phyloP scores from a whole-genome alignment of 2,888 invertebrate species.

The Heliconius sara region DNA sequence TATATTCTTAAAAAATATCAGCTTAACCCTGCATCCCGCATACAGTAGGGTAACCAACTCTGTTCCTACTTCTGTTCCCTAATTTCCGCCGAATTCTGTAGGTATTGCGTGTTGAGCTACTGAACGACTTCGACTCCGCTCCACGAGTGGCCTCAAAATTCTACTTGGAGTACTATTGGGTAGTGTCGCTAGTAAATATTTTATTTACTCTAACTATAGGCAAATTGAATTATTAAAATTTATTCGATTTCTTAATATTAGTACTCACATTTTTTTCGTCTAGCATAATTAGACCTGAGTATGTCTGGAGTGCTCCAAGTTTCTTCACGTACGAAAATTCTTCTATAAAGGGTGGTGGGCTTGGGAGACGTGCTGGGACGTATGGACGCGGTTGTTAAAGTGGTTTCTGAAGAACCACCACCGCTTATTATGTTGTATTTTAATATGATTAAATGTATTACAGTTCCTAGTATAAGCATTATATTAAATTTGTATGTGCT shows the following conservation, averaged over 20 bases:
- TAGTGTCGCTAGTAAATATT: no score
- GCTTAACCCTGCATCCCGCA: no score
- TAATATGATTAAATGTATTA: constrained; percentile 6
- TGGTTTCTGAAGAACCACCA: constrained; percentile 41
- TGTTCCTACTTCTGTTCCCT: no score
- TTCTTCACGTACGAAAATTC: constrained; percentile 50
- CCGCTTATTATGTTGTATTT: constrained; percentile 12
- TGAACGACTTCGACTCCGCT: no score
- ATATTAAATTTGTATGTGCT: background rate
- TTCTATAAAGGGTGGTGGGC: constrained; percentile 53
- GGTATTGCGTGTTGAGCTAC: no score
- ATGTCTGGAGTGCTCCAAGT: constrained; percentile 48
- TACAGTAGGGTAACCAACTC: no score
- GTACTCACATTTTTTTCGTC: constrained; percentile 36
- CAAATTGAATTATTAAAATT: no score
- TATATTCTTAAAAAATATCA: background rate
- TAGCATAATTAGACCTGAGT: constrained; percentile 44
- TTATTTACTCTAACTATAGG: no score
- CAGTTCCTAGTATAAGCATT: background rate
- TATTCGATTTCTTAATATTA: background rate
- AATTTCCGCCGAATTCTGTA: no score
- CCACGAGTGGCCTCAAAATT: no score
- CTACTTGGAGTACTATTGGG: no score
- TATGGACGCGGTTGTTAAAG: constrained; percentile 54
- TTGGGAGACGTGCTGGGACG: constrained; percentile 51